Evolutionary conservation across 2,888 invertebrate species (phyloP).

Genomic region (Pristionchus fissidentatus): DNA sequence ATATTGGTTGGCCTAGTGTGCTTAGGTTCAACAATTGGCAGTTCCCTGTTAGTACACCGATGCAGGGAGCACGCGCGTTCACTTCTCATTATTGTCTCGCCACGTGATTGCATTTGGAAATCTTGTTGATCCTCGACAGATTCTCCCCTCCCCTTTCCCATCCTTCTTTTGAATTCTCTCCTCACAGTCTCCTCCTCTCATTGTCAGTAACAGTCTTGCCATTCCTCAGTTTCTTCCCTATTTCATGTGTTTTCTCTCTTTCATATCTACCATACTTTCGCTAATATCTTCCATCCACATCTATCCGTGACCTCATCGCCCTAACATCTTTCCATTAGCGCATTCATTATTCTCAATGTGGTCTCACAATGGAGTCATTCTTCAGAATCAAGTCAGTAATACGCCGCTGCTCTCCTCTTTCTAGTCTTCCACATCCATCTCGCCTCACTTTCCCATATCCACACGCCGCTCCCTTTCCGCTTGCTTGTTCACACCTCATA

Average conservation of each 20-base stretch:
- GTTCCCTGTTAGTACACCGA: too few species aligned
- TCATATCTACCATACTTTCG: not conserved
- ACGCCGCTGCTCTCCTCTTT: constrained; percentile 29
- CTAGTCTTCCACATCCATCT: constrained; percentile 7
- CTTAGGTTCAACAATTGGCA: too few species aligned
- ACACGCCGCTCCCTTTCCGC: constrained; percentile 21
- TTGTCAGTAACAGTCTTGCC: not conserved
- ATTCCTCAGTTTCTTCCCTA: not conserved
- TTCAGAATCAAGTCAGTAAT: too few species aligned
- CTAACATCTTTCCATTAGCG: not conserved
- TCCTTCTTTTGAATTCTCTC: too few species aligned
- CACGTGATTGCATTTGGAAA: too few species aligned
- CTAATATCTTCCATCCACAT: not conserved
- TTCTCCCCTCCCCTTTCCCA: too few species aligned
- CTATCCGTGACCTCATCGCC: not conserved
- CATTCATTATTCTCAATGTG: too few species aligned
- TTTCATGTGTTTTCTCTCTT: not conserved
- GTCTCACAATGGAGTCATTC: too few species aligned
- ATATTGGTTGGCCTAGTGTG: too few species aligned
- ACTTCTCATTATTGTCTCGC: too few species aligned
- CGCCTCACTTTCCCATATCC: constrained; percentile 31
- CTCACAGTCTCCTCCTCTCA: not conserved
- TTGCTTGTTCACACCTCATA: constrained; percentile 22
- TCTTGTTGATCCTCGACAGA: too few species aligned
- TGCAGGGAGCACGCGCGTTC: too few species aligned